phyloP scores from a whole-genome alignment of 30 jellyfish, hydroid and myxozoan species.

The Chrysaora quinquecirrha region DNA sequence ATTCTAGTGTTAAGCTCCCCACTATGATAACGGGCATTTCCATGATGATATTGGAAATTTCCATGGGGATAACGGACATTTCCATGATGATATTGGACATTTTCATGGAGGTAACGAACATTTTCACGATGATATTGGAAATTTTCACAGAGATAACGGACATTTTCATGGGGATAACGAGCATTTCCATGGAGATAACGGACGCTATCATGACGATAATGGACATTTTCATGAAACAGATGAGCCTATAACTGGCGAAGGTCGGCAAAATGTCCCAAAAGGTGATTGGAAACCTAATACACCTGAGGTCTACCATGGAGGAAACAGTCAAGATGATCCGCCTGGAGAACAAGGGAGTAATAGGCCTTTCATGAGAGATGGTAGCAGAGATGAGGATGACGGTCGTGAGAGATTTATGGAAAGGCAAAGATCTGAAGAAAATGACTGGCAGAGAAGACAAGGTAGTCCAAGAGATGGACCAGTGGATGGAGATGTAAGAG shows the following conservation, averaged over 20 bases:
- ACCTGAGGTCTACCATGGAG: not conserved
- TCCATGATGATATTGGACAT: too few relatives aligned
- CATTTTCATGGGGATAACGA: too few relatives aligned
- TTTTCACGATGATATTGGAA: too few relatives aligned
- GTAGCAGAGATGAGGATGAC: not conserved
- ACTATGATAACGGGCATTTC: constrained; percentile 40
- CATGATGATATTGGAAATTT: too few relatives aligned
- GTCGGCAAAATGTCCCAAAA: constrained; percentile 55
- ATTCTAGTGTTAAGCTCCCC: too few relatives aligned
- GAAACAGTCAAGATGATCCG: constrained; percentile 28
- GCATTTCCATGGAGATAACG: too few relatives aligned
- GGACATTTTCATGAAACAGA: too few relatives aligned
- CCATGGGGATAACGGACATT: too few relatives aligned
- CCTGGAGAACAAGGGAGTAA: constrained; percentile 9
- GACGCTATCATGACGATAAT: too few relatives aligned
- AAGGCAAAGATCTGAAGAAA: not conserved
- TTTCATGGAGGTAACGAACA: too few relatives aligned
- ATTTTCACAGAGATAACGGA: too few relatives aligned
- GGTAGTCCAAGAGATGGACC: not conserved
- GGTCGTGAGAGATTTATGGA: not conserved
- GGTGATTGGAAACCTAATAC: constrained; percentile 54
- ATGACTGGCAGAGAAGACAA: not conserved
- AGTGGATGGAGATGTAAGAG: not conserved
- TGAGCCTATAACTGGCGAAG: too few relatives aligned
- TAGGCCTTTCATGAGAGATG: not conserved